These are phyloP conservation scores for Protonibea diacanthus DNA, from an alignment of 2,797 vertebrate genomes.

Conservation along the genomic window DNA sequence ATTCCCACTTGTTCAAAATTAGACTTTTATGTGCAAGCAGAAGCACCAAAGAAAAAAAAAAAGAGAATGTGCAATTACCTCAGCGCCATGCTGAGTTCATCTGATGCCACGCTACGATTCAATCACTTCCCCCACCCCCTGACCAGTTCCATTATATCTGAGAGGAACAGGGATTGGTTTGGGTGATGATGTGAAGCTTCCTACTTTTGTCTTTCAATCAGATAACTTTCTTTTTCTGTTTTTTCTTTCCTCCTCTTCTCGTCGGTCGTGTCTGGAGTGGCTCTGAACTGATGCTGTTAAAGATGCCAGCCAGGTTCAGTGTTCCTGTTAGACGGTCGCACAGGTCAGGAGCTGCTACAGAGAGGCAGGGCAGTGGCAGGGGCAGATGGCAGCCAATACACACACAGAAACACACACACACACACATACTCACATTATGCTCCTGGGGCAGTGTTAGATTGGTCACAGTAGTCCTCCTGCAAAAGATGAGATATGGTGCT, in stretches of 20 bases:
- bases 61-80: constrained; percentile 68
- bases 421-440: constrained; percentile 13
- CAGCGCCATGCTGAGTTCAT: constrained; percentile 72
- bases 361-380: constrained; percentile 29
- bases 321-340: constrained; percentile 15
- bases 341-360: constrained; percentile 52
- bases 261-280: constrained; percentile 21
- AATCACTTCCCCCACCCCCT: constrained; percentile 54
- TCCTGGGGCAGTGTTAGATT: constrained; percentile 73
- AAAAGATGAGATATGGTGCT: constrained; percentile 72
- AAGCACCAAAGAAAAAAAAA: constrained; percentile 23
- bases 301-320: constrained; percentile 41
- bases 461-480: constrained; percentile 71
- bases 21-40: constrained; percentile 61
- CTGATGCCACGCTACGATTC: constrained; percentile 69
- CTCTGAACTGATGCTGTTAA: constrained; percentile 42
- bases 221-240: constrained; percentile 42
- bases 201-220: constrained; percentile 63
- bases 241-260: background rate
- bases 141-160: constrained; percentile 62
- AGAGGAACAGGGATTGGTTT: constrained; percentile 59
- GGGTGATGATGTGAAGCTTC: constrained; percentile 59
- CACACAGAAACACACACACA: constrained; percentile 12
- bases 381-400: constrained; percentile 59
- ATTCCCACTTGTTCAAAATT: constrained; percentile 64